Base-by-base conservation (phyloP, 2,888 invertebrate species). In the Epistrophe grossulariae region DNA sequence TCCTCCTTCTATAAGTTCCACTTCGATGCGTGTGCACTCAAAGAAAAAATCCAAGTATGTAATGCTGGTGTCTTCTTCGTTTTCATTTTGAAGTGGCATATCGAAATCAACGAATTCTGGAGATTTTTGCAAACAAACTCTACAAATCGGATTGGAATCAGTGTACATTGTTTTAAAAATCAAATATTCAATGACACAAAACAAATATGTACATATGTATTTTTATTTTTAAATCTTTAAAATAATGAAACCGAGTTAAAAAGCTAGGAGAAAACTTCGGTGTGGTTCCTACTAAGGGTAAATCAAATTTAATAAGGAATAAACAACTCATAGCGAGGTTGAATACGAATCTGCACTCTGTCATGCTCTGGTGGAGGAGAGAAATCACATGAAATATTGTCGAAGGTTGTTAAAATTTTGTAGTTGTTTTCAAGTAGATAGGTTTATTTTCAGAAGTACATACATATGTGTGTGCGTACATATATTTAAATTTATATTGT, bases 1-100 rank as follows among this genome's bases (percentile, higher is more conserved):
- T 19, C 13, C 76, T 60, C 48, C 66, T 62, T 81, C 80, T 38
- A 55, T 28, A 24, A 76, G 80, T 81, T 81, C 80, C 76, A 81
- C 80, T 70, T 70, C 74, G 76, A 81, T 81, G 80, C 80, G 80
- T 81, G 80, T 81, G 80, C 80, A 81, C 55, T 81, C 80, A 81
- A 45, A 81, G 74, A 81, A 81, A 70, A 81, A 81, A 70, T 81
- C 76, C 70, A 76, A 74, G 52, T 76, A 81, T 13, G 74, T 55
- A 31, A 81, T 70, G 24, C 55, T 70, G 24, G 80, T 74, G 70
- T 76, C 70, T 62, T 74, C 70, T 70, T 76, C 74, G 11, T 81
- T 52, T 60, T 81, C 80, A 62, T 55, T 76, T 74, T 76, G 68
- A 19, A 81, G 13, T 43, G 80, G 80, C 62, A 76, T 76, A 62